Evolutionary conservation across 35 echinoderm and acorn worm genomes (phyloP).

Genomic region (Nesometra sesokonis): DNA sequence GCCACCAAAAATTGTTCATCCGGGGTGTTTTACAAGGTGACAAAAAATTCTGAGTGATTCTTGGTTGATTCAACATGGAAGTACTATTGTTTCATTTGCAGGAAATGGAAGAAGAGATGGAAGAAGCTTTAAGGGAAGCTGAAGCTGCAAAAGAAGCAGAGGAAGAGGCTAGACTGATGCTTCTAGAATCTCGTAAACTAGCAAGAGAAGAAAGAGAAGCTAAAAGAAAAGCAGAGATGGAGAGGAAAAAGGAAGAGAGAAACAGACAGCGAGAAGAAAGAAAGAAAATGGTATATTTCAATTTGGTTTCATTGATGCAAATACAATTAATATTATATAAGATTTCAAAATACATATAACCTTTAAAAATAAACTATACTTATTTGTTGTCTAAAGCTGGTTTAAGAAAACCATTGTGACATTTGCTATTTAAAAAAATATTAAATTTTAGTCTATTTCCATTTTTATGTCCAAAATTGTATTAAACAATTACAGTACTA

Average conservation of each 20-base stretch:
- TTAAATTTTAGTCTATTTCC: no score
- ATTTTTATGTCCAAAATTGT: no score
- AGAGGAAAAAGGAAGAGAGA: slow-evolving; percentile 61
- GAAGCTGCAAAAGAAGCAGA: slow-evolving; percentile 62
- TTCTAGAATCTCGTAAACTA: slow-evolving; percentile 43
- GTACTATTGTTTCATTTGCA: slow-evolving; percentile 15
- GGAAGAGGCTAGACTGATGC: slow-evolving; percentile 84
- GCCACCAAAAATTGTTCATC: no score
- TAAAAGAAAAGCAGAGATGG: slow-evolving; percentile 73
- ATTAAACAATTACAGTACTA: no score
- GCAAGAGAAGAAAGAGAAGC: slow-evolving; percentile 82
- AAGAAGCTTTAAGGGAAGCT: slow-evolving; percentile 56
- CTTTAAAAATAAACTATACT: background rate
- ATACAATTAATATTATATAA: background rate
- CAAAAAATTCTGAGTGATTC: no score
- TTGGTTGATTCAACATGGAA: no score
- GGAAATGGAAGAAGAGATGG: slow-evolving; percentile 53
- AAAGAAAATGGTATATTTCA: slow-evolving; percentile 96
- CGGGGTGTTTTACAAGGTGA: no score
- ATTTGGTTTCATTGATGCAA: background rate
- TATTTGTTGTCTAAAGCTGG: background rate
- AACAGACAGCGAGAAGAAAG: slow-evolving; percentile 74
- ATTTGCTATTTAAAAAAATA: background rate
- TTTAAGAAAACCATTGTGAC: background rate
- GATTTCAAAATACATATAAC: background rate